phyloP scores from a whole-genome alignment of 2,888 invertebrate genomes.

The Drepanosiphum platanoidis region DNA sequence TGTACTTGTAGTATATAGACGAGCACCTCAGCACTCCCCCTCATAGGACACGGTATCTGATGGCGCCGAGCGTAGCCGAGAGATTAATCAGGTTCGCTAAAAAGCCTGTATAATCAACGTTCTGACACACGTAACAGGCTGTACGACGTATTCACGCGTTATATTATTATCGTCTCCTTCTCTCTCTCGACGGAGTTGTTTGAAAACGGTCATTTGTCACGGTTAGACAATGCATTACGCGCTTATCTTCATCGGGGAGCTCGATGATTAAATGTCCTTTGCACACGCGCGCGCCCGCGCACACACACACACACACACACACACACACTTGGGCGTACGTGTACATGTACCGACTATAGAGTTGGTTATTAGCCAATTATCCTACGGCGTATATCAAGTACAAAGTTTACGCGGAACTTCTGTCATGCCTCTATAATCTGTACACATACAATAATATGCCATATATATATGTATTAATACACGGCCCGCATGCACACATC shows the following conservation, averaged over 20 bases:
- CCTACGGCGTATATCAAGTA: slow-evolving; percentile 24
- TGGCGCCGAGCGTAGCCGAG: no score
- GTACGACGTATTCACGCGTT: not conserved
- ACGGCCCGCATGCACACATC: not conserved
- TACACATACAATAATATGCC: not conserved
- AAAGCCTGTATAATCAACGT: no score
- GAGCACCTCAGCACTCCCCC: no score
- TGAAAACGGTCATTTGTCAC: slow-evolving; percentile 24
- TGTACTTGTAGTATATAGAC: no score
- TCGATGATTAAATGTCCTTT: slow-evolving; percentile 29
- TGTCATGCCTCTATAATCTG: not conserved
- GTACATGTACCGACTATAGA: not conserved
- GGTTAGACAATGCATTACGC: not conserved
- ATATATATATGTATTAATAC: not conserved
- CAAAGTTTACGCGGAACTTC: slow-evolving; percentile 26
- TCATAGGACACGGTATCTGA: no score
- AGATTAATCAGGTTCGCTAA: no score
- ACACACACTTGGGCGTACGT: not conserved
- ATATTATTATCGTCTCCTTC: not conserved
- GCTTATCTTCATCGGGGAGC: slow-evolving; percentile 9
- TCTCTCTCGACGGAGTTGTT: not conserved
- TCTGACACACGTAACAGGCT: no score
- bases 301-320: not conserved
- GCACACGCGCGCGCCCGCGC: not conserved
- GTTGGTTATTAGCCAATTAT: slow-evolving; percentile 39